These are phyloP conservation scores for Conger conger DNA, from an alignment of 2,113 vertebrate species.

Conservation along the genomic window DNA sequence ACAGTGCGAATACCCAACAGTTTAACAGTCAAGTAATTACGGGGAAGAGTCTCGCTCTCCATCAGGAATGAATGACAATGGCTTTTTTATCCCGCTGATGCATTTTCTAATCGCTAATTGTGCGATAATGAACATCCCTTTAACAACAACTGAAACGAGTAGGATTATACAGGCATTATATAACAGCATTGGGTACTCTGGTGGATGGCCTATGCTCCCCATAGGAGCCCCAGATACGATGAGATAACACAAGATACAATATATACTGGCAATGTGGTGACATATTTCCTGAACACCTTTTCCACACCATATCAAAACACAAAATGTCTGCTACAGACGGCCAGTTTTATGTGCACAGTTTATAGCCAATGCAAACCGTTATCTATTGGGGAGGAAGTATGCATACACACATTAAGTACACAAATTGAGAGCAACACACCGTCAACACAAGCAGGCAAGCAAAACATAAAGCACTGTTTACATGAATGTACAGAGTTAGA, in stretches of 20 bases:
- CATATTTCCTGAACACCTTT: neutral
- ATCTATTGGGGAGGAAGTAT: neutral
- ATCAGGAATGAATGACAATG: conserved; percentile 74
- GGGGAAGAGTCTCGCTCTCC: conserved; percentile 60
- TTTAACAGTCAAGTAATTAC: conserved; percentile 65
- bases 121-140: conserved; percentile 75
- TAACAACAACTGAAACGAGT: conserved; percentile 69
- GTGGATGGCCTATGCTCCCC: conserved; percentile 1
- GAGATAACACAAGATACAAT: neutral
- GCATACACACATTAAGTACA: neutral
- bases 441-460: conserved; percentile 5
- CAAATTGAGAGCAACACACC: conserved; percentile 41
- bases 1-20: conserved; percentile 58
- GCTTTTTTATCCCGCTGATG: conserved; percentile 68
- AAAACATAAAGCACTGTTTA: conserved; percentile 34
- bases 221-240: conserved; percentile 45
- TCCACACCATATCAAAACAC: neutral
- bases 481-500: neutral
- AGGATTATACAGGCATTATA: conserved; percentile 49
- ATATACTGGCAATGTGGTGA: neutral
- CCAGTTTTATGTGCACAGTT: neutral
- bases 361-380: neutral
- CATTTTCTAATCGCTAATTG: conserved; percentile 73
- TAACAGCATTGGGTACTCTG: conserved; percentile 56
- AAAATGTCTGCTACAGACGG: neutral